These are phyloP conservation scores for Temnothorax longispinosus DNA, from an alignment of 1,140 invertebrate genomes.

Conservation along the genomic window DNA sequence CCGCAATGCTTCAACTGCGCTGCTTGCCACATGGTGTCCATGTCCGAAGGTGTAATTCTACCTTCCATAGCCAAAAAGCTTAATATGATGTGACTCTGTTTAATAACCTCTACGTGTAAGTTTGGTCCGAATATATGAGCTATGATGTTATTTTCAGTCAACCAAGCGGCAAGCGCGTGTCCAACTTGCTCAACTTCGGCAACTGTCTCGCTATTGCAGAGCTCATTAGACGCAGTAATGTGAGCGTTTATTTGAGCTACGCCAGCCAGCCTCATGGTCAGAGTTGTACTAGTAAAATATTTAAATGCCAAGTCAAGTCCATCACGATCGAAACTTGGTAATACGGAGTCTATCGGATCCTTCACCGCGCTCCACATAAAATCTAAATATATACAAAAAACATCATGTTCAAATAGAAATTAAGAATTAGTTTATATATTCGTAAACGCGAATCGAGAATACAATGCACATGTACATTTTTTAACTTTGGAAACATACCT, in stretches of 20 bases:
- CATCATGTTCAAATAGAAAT: constrained; percentile 43
- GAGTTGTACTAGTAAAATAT: constrained; percentile 96
- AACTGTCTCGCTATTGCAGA: constrained; percentile 94
- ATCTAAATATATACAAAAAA: constrained; percentile 86
- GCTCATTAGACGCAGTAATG: constrained; percentile 95
- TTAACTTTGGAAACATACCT: constrained; percentile 83
- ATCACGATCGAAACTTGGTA: constrained; percentile 94
- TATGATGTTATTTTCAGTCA: constrained; percentile 96
- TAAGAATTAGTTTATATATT: constrained; percentile 10
- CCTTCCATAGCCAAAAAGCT: constrained; percentile 97
- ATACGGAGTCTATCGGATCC: constrained; percentile 94
- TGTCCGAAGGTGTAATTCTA: constrained; percentile 95
- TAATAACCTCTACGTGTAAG: constrained; percentile 97
- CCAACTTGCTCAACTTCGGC: constrained; percentile 94
- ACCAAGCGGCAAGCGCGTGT: constrained; percentile 94
- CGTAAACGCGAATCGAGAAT: background rate
- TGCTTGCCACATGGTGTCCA: constrained; percentile 97
- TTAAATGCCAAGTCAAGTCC: constrained; percentile 97
- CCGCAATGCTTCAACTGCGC: constrained; percentile 97
- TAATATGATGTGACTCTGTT: constrained; percentile 96
- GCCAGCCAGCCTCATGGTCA: constrained; percentile 96
- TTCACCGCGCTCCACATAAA: constrained; percentile 98
- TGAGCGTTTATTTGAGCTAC: constrained; percentile 98
- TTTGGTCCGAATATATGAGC: constrained; percentile 98
- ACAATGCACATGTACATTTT: background rate